Base-by-base conservation (phyloP, 2,113 vertebrate species). In the Mormyrus iriodes region DNA sequence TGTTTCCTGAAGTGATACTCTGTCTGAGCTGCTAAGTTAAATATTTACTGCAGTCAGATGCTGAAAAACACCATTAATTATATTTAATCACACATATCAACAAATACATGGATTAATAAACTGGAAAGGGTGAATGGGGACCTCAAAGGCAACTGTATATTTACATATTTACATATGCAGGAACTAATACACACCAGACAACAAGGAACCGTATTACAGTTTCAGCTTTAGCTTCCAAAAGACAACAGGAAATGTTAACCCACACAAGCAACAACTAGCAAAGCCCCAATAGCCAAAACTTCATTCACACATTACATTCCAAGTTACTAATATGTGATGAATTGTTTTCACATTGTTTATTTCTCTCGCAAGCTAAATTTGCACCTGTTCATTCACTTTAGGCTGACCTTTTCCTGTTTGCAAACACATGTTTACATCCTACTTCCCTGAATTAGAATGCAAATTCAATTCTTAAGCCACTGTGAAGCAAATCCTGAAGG, bases 121-220 rank as follows among this genome's bases (percentile, higher is more conserved):
- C 69, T 39, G 73, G 73, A 1, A 17, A 39, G 73, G 73, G 42
- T 79, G 73, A 42, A 17, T 5, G 7, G 31, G 35, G 35, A 42
- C 35, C 73, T 42, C 35, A 31, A 39, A 79, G 92, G 90, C 83
- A 73, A 84, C 61, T 9, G 3, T 61, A 85, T 88, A 85, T 83
- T 27, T 87, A 89, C 89, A 91, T 48, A 3, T 65, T 89, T 82
- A 42, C 79, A 88, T 89, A 65, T 46, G 42, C 82, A 86, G 84
- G 24, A 49, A 44, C 24, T 46, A 53, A 53, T n/a, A 53, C 46
- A 19, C 19, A 84, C 42, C 19, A 84, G 7, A 48, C 44, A n/a
- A 44, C 24, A n/a, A 24, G 44, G 42, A 84, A 46, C 42, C 44
- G 17, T 46, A n/a, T 48, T 84, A 13, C 42, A 48, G 42, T 46